phyloP scores from a whole-genome alignment of 2,113 vertebrate species.

The Cnemophilus loriae region DNA sequence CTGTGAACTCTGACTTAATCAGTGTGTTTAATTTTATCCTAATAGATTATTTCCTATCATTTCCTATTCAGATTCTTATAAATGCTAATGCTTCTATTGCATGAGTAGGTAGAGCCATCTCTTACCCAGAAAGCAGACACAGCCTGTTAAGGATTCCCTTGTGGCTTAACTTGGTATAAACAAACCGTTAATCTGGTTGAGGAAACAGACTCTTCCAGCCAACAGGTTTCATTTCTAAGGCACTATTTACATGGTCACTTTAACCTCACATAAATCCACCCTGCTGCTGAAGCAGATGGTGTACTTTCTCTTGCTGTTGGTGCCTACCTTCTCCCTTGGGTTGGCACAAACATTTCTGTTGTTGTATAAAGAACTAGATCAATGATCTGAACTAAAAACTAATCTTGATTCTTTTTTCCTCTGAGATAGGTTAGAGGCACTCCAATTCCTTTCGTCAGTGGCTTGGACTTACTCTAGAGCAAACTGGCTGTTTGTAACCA shows the following conservation, averaged over 20 bases:
- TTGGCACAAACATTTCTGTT: not conserved
- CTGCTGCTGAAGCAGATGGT: not conserved
- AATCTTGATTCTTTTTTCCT: not conserved
- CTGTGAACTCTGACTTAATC: not conserved
- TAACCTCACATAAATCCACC: not conserved
- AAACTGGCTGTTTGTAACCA: not conserved
- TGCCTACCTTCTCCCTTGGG: not conserved
- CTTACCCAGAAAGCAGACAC: not conserved
- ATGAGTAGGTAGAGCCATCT: not conserved
- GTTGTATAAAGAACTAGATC: not conserved
- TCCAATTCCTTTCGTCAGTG: not conserved
- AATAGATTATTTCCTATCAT: not conserved
- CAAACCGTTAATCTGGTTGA: conserved; percentile 6
- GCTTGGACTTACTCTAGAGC: not conserved
- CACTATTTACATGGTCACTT: not conserved
- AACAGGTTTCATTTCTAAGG: not conserved
- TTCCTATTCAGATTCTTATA: not conserved
- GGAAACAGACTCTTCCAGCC: not conserved
- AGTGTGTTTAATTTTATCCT: not conserved
- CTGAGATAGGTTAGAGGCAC: not conserved
- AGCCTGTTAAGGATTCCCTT: not conserved
- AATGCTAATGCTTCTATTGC: not conserved
- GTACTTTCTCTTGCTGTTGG: not conserved
- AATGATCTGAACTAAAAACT: not conserved
- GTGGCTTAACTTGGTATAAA: not conserved